Evolutionary conservation across 2,113 vertebrate genomes (phyloP).

Genomic region (Centropus bengalensis): DNA sequence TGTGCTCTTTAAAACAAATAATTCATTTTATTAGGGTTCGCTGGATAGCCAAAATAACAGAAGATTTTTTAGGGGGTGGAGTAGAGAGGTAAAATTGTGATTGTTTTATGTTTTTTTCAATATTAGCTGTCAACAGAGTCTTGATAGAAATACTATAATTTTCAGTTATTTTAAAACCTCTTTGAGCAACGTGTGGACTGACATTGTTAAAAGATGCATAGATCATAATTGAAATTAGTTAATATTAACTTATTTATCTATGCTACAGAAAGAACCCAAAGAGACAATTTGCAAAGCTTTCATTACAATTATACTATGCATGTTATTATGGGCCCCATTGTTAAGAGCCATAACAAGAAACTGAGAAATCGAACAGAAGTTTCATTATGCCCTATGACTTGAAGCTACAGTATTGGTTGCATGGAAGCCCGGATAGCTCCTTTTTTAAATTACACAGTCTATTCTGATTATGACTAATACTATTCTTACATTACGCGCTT

Average conservation of each 20-base stretch:
- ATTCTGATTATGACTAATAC: neutral
- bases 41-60: neutral
- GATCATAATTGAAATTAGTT: neutral
- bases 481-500: neutral
- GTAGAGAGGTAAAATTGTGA: too few relatives aligned
- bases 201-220: neutral
- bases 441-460: neutral
- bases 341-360: neutral
- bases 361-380: neutral
- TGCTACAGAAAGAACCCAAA: neutral
- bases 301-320: neutral
- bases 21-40: neutral
- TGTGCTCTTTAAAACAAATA: too few relatives aligned
- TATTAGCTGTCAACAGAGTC: neutral
- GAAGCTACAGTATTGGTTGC: neutral
- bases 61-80: too few relatives aligned
- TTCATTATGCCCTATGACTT: neutral
- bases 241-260: neutral
- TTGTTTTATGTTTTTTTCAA: neutral
- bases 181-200: neutral
- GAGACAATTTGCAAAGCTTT: neutral
- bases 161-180: neutral
- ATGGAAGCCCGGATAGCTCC: neutral
- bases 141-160: neutral
- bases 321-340: rapidly evolving